These are phyloP conservation scores for Metopia argyrocephala DNA, from an alignment of 2,888 invertebrate species.

Conservation along the genomic window DNA sequence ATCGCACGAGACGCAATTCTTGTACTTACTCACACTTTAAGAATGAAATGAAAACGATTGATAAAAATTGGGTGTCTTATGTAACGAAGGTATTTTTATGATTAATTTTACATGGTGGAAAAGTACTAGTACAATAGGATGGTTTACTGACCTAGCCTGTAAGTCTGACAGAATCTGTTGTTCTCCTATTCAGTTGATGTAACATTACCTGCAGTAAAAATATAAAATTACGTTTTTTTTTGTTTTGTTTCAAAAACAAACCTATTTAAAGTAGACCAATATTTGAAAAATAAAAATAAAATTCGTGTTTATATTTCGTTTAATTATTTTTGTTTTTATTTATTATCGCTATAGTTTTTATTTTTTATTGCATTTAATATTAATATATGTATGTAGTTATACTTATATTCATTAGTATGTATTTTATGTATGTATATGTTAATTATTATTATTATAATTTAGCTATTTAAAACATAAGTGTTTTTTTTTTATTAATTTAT, in stretches of 20 bases:
- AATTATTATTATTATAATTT: constrained; percentile 47
- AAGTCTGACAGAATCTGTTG: too few relatives aligned
- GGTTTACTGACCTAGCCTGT: too few relatives aligned
- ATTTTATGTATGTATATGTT: constrained; percentile 32
- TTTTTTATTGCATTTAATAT: constrained; percentile 31
- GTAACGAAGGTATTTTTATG: too few relatives aligned
- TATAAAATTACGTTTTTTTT: background rate
- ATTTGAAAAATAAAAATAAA: constrained; percentile 46
- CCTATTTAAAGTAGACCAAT: constrained; percentile 38
- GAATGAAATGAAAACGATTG: too few relatives aligned
- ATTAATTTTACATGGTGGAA: too few relatives aligned
- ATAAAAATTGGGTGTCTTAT: too few relatives aligned
- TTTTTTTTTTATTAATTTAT: constrained; percentile 20
- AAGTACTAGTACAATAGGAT: too few relatives aligned
- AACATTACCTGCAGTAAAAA: background rate
- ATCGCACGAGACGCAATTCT: too few relatives aligned
- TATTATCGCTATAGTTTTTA: constrained; percentile 56
- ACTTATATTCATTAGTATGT: background rate
- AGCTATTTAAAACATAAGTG: background rate
- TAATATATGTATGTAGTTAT: constrained; percentile 13
- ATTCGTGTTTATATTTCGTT: constrained; percentile 34
- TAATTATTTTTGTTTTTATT: constrained; percentile 46
- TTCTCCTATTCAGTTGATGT: too few relatives aligned
- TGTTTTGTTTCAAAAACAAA: constrained; percentile 19
- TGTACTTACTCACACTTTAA: too few relatives aligned